Percentiles rank a stretch among this genome's conserved stretches.
These are phyloP conservation scores for Pteropus alecto DNA, from an alignment of 2,113 vertebrate genomes.

Conservation along the genomic window DNA sequence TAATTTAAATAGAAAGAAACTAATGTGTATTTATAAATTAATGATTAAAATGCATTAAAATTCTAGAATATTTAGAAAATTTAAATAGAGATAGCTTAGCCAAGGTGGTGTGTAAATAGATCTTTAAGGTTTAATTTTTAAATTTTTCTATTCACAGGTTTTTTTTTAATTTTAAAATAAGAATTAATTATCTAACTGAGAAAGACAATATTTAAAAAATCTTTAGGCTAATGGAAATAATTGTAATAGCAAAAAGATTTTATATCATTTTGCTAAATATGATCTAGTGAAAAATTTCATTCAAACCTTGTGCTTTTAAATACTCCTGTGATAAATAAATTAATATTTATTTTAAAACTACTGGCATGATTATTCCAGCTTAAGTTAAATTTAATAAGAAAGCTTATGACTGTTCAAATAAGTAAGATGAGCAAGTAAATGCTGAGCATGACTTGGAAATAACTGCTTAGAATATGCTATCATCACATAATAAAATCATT, in stretches of 20 bases:
- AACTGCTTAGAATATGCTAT: neutral
- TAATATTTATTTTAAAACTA: neutral
- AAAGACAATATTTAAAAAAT: neutral
- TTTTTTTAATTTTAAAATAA: neutral
- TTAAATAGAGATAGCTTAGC: neutral
- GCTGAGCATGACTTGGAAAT: neutral
- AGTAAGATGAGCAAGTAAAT: neutral
- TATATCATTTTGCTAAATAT: neutral
- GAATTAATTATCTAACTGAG: neutral
- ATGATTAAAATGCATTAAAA: neutral
- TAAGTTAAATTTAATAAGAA: conserved; percentile 14
- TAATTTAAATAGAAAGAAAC: neutral
- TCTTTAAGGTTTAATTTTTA: neutral
- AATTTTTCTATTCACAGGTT: neutral
- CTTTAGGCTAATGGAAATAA: neutral
- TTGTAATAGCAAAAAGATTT: neutral
- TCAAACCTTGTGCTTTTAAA: neutral
- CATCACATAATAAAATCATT: neutral
- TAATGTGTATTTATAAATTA: neutral
- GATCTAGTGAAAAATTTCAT: neutral
- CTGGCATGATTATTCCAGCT: neutral
- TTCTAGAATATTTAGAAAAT: neutral
- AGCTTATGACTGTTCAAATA: neutral
- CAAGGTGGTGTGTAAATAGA: neutral
- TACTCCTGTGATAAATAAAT: neutral